A percentile compares a stretch with the other conserved stretches of the same genome.
Evolutionary conservation across 1,140 invertebrate species (phyloP).

Genomic region (Helicoverpa zea): DNA sequence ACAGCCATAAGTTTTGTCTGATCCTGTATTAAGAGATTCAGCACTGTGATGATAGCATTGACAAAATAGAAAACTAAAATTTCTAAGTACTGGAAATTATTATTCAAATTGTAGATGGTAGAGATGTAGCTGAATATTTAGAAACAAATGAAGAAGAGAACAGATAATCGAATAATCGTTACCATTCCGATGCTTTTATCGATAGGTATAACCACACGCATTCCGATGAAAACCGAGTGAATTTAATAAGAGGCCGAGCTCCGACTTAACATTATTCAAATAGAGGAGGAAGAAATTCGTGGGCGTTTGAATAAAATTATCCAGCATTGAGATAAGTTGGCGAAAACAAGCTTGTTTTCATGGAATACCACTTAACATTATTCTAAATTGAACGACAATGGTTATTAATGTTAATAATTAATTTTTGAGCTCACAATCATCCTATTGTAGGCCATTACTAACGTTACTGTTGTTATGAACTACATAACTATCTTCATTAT

Average conservation of each 20-base stretch:
- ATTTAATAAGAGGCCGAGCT: slow-evolving; percentile 41
- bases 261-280: slow-evolving; percentile 47
- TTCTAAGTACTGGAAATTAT: too few species aligned
- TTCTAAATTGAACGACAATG: background rate
- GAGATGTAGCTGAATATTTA: too few species aligned
- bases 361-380: background rate
- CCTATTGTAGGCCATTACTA: too few species aligned
- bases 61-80: background rate
- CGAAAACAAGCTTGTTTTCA: background rate
- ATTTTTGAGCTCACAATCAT: too few species aligned
- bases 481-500: too few species aligned
- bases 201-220: slow-evolving; percentile 1
- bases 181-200: background rate
- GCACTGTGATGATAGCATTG: background rate
- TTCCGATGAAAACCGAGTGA: slow-evolving; percentile 20
- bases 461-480: too few species aligned
- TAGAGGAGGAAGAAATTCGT: slow-evolving; percentile 43
- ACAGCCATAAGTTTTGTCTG: too few species aligned
- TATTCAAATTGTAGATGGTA: too few species aligned
- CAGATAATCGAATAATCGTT: slow-evolving; percentile 16
- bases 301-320: slow-evolving; percentile 46
- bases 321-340: slow-evolving; percentile 25
- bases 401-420: background rate
- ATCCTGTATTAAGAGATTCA: too few species aligned
- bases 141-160: background rate